These are phyloP conservation scores for Heteropelma amictum DNA, from an alignment of 2,888 invertebrate genomes.

Conservation along the genomic window DNA sequence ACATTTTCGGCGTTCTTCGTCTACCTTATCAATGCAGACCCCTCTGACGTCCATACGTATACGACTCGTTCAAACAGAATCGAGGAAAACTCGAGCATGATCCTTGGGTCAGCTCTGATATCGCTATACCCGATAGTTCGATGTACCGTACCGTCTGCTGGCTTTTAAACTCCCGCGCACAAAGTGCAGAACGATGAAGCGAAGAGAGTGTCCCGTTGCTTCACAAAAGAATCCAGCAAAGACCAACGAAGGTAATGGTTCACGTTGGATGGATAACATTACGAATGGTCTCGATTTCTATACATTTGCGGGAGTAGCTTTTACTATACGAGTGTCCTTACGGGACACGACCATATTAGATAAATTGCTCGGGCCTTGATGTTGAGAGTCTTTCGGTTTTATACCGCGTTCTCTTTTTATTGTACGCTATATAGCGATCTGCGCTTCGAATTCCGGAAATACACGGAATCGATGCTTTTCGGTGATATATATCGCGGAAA, in stretches of 20 bases:
- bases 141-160: too few relatives aligned
- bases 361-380: slow-evolving; percentile 63
- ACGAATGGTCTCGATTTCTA: slow-evolving; percentile 63
- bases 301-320: slow-evolving; percentile 52
- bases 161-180: too few relatives aligned
- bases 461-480: too few relatives aligned
- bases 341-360: slow-evolving; percentile 64
- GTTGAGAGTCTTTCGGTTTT: neutral
- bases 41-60: neutral
- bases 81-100: neutral
- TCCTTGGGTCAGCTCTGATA: neutral
- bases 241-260: slow-evolving; percentile 60
- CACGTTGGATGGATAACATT: slow-evolving; percentile 65
- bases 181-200: too few relatives aligned
- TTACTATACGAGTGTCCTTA: slow-evolving; percentile 62
- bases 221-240: slow-evolving; percentile 69
- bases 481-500: too few relatives aligned
- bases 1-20: neutral
- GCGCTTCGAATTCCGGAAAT: too few relatives aligned
- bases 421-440: too few relatives aligned
- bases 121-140: neutral
- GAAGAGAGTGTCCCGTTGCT: slow-evolving; percentile 34
- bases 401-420: neutral
- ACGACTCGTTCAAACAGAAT: slow-evolving; percentile 3
- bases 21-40: neutral